Base-by-base conservation (phyloP, 2,797 vertebrate species). In the Hydrocynus forskahlii region DNA sequence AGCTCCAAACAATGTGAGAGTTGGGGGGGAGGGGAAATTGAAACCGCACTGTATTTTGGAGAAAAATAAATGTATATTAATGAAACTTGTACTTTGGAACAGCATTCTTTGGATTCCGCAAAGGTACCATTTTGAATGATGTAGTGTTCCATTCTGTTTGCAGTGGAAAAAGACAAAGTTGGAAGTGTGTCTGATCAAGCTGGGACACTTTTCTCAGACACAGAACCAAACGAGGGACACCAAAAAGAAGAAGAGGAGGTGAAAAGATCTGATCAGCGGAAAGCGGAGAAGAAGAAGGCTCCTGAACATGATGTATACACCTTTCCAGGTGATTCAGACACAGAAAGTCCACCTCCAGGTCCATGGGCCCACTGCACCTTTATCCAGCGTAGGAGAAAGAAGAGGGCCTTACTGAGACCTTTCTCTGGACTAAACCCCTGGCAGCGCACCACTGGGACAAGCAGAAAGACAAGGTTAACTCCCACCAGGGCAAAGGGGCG, bases 281-380 rank as follows among this genome's bases (percentile, higher is more conserved):
- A 63, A 19, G 60, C 48, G 29, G 81, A 67, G 45, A 79, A 54
- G 38, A 79, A 52, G 67, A 87, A 66, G 71, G 86, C 86, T 70
- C 83, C 59, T 1, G 92, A 90, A 74, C 87, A 82, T 81, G 94
- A 95, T 69, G 93, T 95, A 75, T 95, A 95, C 87, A 90, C 88
- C 86, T 95, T 95, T 84, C 92, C 93, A 0, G 94, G 92, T 81
- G 94, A 95, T 86, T 95, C 94, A 0, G 95, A 95, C 67, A 89
- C 92, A 0, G 95, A 95, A 86, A 95, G 93, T 68, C 93, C 94
- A 52, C 93, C 93, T 21, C 93, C 92, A 38, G 94, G 89, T 23
- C 92, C 93, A 17, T 95, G 94, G 94, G 93, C 94, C 81, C 93
- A 92, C 45, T 94, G 94, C 89, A 94, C 94, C 71, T 95, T 94